These are phyloP conservation scores for Sarcophaga rosellei DNA, from an alignment of 2,888 invertebrate genomes.

Conservation along the genomic window DNA sequence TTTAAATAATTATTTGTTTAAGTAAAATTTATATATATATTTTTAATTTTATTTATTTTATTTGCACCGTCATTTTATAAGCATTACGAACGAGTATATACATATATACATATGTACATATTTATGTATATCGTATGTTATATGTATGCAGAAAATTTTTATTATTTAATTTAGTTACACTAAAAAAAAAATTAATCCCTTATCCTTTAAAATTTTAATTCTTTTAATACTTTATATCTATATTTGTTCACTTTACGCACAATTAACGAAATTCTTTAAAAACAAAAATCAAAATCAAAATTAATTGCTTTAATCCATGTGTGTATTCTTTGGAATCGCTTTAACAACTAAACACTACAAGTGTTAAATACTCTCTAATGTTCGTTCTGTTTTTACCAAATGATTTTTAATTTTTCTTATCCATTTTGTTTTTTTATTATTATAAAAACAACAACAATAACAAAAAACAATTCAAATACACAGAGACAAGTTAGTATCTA, in stretches of 20 bases:
- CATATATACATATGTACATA: not conserved
- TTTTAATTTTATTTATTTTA: not conserved
- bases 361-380: conserved; percentile 35
- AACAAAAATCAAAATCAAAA: not conserved
- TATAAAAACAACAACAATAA: not conserved
- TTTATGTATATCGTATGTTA: not conserved
- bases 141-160: not conserved
- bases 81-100: not conserved
- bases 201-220: conserved; percentile 15
- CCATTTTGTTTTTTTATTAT: too few relatives aligned
- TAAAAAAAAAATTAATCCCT: not conserved
- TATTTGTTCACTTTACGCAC: conserved; percentile 34
- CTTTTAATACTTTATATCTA: conserved; percentile 16
- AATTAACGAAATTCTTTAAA: conserved; percentile 14
- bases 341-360: conserved; percentile 49
- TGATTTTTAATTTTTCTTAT: conserved; percentile 9
- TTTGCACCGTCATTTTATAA: not conserved
- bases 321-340: conserved; percentile 20
- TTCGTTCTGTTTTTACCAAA: conserved; percentile 37
- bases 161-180: not conserved
- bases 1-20: not conserved
- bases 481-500: not conserved
- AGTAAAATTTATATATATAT: not conserved
- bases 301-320: not conserved
- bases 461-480: conserved; percentile 19